Evolutionary conservation across 2,888 invertebrate genomes (phyloP), one percentile per base, ranked within the genome.

Genomic region (Dione juno): DNA sequence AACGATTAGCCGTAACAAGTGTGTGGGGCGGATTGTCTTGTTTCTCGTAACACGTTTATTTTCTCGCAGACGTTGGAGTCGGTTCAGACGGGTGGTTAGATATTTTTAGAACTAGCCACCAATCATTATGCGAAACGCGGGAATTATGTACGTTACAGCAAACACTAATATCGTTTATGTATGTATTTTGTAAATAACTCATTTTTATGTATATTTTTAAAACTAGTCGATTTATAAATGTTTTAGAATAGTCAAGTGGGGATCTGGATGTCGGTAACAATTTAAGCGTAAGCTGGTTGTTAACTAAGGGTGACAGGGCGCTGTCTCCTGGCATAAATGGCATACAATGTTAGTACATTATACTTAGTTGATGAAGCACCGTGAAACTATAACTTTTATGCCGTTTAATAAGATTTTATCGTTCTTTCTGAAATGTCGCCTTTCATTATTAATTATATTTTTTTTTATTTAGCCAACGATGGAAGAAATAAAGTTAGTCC

Each of bases 1-100:
- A 75, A 79, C 80, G 79, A 86, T 84, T 83, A 84, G 78, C 75
- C 74, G 75, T 82, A 81, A 79, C 79, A 71, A 78, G 78, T 77
- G 69, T 72, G 75, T 74, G 71, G 77, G 74, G 76, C 64, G 52
- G 70, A 72, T 71, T 67, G 72, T 69, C 73, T 73, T 70, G 52
- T 67, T 70, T 69, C 67, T 48, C 61, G 37, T 58, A 64, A 65
- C 57, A 53, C 53, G n/a, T 65, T 64, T 66, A 61, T 58, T 69
- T 63, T 69, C 50, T 57, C 16, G 69, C 45, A 50, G 43, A 43
- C 61, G 16, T 0, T 52, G 43, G 14, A 68, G 54, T 13, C 45
- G n/a, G 54, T 45, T 61, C 61, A 61, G 28, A 52, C 41, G 59
- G 21, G 40, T 53, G 40, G 19, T 53, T 64, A 50, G 50, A 64